Evolutionary conservation across 1,140 invertebrate species (phyloP), one percentile per base, ranked within the genome.

Genomic region (Ephestia elutella): DNA sequence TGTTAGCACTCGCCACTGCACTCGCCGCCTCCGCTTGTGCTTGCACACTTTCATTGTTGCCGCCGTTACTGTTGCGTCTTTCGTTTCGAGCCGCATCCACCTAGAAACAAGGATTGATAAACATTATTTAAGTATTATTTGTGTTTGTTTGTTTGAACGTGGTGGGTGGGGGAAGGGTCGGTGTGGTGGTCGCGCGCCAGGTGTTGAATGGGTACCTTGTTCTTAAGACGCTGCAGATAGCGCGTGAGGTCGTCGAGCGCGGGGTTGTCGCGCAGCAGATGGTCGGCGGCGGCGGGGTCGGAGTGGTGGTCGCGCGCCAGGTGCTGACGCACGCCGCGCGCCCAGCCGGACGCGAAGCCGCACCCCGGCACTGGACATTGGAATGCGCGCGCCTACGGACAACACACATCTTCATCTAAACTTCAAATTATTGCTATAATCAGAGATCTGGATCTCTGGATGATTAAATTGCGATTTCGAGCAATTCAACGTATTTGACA

Each of bases 311-410:
- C 93, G 59, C 93, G 86, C 44, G 91, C 92, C 59, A 94, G 88
- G 81, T 95, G 94, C 89, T 93, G 91, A 53, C 93, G 90, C 30
- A 94, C 93, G 81, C 93, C 94, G 38, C 93, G 90, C 62, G 93
- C 93, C 93, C 93, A 94, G 11, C 93, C 92, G 70, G 92, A 93
- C 54, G 92, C 92, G 78, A 94, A 94, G 5, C 93, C 90, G 90
- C 95, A 92, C 60, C 92, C 89, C 18, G 73, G 71, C 60, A 85
- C 70, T 57, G 93, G 91, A 87, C 93, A 93, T 80, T 93, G 89
- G 89, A 95, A 94, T 44, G 93, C 93, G 59, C 93, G 89, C 25
- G 94, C 86, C 82, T 93, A 60, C 17, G 1, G 15, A 3, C 21
- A 25, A 3, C 21, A n/a, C 21, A 25, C 21, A 25, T 25, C 2